phyloP scores from a whole-genome alignment of 2,113 vertebrate species.

The Nibea coibor region DNA sequence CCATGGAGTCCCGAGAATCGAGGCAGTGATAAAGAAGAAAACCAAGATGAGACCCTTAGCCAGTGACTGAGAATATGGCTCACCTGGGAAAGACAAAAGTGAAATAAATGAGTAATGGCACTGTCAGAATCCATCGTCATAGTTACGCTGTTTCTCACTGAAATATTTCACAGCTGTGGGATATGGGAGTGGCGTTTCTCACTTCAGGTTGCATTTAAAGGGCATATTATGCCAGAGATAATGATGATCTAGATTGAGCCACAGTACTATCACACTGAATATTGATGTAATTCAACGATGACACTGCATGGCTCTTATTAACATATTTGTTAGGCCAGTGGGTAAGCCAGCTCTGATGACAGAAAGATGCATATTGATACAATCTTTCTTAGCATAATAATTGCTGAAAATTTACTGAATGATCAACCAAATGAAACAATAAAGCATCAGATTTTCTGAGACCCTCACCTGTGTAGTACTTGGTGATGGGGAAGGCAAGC shows the following conservation, averaged over 20 bases:
- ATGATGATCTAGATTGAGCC: too few species aligned
- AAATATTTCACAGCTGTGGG: neutral
- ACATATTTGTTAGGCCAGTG: neutral
- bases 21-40: slow-evolving; percentile 82
- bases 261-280: too few species aligned
- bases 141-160: neutral
- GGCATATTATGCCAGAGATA: too few species aligned
- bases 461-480: slow-evolving; percentile 89
- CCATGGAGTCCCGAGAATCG: slow-evolving; percentile 86
- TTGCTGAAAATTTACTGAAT: neutral
- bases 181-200: neutral
- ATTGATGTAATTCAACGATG: neutral
- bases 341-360: too few species aligned
- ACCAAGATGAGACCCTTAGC: slow-evolving; percentile 89
- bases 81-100: slow-evolving; percentile 81
- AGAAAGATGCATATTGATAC: too few species aligned
- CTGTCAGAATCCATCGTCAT: neutral
- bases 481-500: slow-evolving; percentile 90
- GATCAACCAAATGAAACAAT: neutral
- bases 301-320: neutral
- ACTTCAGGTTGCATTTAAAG: too few species aligned
- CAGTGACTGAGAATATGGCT: slow-evolving; percentile 86
- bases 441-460: neutral
- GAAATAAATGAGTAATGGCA: neutral
- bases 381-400: too few species aligned